Evolutionary conservation across 2,113 vertebrate genomes (phyloP), one percentile per base, ranked within the genome.

Genomic region (Procavia capensis): DNA sequence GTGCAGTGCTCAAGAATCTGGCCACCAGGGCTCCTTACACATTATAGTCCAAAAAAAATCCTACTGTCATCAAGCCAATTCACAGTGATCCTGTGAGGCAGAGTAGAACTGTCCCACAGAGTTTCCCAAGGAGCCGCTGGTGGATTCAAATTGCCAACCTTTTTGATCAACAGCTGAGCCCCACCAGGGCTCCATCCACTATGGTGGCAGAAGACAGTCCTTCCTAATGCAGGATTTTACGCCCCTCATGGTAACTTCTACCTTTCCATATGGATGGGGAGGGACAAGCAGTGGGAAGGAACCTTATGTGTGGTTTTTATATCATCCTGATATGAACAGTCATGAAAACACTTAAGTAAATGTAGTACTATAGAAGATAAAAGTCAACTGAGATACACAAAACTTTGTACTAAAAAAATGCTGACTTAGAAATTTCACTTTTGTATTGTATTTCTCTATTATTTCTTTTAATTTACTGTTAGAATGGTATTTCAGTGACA

Each of bases 401-500:
- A 94, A 92, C 70, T 31, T 19, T 50, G 5, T 50, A 88, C 47
- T 75, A 84, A 31, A 90, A 92, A 94, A 74, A 66, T 74, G 6
- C 31, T 61, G 24, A 90, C 34, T 72, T 29, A 96, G 72, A 50
- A 95, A 61, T 89, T 79, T 68, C 43, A 80, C 66, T 85, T 93
- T 41, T 64, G 45, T 34, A 59, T 63, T 93, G 83, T 83, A 88
- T n/a, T 75, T 85, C 64, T 39, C 66, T 39, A 87, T 93, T 80
- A 82, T 3, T 78, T 88, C 64, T 63, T 91, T 16, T 85, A 85
- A 91, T 75, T 92, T 50, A 95, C 31, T 84, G 3, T 50, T 61
- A 94, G 47, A 79, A 94, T 83, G 70, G 57, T 34, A 90, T 81
- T 94, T 92, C 43, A 17, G 29, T 90, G 50, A 89, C 16, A 82